Percentiles rank a stretch among this genome's conserved stretches.
Evolutionary conservation across 2,797 vertebrate genomes (phyloP).

Genomic region (Spea hammondii): DNA sequence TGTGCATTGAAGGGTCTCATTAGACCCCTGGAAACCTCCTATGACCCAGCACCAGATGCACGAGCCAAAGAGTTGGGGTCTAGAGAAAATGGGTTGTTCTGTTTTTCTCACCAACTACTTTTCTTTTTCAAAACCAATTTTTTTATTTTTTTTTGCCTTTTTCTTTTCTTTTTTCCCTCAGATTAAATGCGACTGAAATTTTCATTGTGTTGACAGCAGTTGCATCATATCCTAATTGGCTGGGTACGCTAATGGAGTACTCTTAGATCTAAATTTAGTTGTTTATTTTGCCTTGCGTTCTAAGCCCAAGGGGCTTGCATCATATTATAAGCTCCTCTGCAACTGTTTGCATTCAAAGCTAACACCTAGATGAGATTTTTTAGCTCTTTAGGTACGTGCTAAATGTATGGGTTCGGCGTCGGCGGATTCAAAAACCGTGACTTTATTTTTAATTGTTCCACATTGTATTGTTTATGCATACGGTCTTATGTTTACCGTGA

Average conservation of each 20-base stretch:
- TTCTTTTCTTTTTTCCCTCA: conserved; percentile 13
- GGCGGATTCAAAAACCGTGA: conserved; percentile 60
- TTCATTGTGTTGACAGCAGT: conserved; percentile 62
- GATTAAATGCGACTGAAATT: conserved; percentile 51
- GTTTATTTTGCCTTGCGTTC: conserved; percentile 67
- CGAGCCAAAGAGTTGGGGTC: too few species aligned
- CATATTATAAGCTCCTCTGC: conserved; percentile 60
- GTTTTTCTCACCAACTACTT: too few species aligned
- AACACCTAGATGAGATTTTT: conserved; percentile 64
- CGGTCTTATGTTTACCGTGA: conserved; percentile 61
- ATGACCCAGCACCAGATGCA: too few species aligned
- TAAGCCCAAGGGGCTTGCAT: conserved; percentile 73
- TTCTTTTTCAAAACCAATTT: not conserved
- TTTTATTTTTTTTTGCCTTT: not conserved
- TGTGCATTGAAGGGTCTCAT: too few species aligned
- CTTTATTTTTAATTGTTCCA: conserved; percentile 59
- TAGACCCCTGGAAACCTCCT: too few species aligned
- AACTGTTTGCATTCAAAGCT: conserved; percentile 63
- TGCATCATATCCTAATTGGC: conserved; percentile 73
- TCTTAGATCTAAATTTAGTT: conserved; percentile 69
- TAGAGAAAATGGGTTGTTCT: too few species aligned
- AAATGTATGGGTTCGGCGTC: conserved; percentile 58
- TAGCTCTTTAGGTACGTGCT: conserved; percentile 66
- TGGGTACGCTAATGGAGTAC: conserved; percentile 60
- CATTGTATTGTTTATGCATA: conserved; percentile 65